Evolutionary conservation across 2,797 vertebrate genomes (phyloP), one percentile per base, ranked within the genome.

Genomic region (Pogoniulus pusillus): DNA sequence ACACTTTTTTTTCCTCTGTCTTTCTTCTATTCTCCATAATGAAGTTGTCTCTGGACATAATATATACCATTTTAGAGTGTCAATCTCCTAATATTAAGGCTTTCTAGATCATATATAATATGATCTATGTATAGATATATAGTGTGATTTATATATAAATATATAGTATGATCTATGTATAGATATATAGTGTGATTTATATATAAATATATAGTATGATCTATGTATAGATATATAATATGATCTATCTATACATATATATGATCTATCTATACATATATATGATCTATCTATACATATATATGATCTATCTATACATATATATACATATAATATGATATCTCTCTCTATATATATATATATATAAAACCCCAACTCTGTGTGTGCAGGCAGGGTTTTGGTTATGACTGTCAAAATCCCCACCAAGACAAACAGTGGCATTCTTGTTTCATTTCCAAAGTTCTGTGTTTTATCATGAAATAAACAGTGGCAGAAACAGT

Each of bases 391-490:
- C 12, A 29, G 39, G 45, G 20, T 54, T 86, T 89, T 66, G 70
- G 73, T 45, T 72, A 75, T 29, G 51, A 49, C 57, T 82, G 53
- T 90, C 95, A 55, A 84, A 84, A 83, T 94, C 83, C 62, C 72
- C 57, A 65, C 66, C 63, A 59, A 82, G 85, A 85, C 23, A 76
- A 93, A 95, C 62, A 89, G 59, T 16, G 6, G 20, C 72, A 85
- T 95, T 96, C 94, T 97, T 97, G 91, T 77, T 90, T 92, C 96
- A 63, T 58, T 65, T 95, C 87, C 93, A 92, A 60, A 73, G 78
- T 71, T 86, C 87, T 96, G 93, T 0, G 81, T 92, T 96, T 95
- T 73, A 51, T 95, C 91, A 79, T 71, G 78, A 81, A 54, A 96
- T 89, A 97, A 89, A 72, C 88, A 79, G 53, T 77, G 69, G 29